Evolutionary conservation across 2,797 vertebrate species (phyloP).

Genomic region (Cyprinella venusta): DNA sequence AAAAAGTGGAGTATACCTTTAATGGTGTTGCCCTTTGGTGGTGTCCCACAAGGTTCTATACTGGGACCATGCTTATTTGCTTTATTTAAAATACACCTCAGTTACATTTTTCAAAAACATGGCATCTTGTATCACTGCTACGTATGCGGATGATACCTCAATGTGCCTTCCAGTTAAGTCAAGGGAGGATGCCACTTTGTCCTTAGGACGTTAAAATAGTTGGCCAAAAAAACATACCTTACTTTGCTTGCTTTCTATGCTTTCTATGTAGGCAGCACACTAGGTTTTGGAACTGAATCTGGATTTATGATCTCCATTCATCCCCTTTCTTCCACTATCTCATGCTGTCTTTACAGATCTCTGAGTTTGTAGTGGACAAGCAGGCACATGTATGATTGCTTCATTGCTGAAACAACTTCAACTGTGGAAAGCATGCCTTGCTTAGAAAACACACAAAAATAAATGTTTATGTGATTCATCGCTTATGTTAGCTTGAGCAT

Average conservation of each 20-base stretch:
- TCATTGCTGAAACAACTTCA: not conserved
- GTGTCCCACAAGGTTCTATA: not conserved
- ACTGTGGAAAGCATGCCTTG: not conserved
- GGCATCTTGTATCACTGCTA: not conserved
- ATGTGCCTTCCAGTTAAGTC: not conserved
- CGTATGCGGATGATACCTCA: not conserved
- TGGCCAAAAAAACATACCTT: not conserved
- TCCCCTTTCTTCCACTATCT: not conserved
- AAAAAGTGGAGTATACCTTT: too few species aligned
- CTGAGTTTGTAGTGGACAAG: constrained; percentile 6
- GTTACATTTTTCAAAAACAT: not conserved
- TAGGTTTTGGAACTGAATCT: not conserved
- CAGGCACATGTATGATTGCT: not conserved
- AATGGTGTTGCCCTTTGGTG: not conserved
- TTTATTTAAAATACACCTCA: not conserved
- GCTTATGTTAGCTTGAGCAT: constrained; percentile 25
- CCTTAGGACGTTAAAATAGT: not conserved
- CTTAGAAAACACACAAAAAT: not conserved
- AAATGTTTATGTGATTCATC: not conserved
- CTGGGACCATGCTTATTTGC: not conserved
- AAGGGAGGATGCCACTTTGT: not conserved
- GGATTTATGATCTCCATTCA: not conserved
- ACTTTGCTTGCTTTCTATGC: too few species aligned
- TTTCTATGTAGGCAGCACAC: not conserved
- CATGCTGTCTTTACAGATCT: not conserved